Evolutionary conservation across 2,797 vertebrate species (phyloP).

Genomic region (Margarornis squamiger): DNA sequence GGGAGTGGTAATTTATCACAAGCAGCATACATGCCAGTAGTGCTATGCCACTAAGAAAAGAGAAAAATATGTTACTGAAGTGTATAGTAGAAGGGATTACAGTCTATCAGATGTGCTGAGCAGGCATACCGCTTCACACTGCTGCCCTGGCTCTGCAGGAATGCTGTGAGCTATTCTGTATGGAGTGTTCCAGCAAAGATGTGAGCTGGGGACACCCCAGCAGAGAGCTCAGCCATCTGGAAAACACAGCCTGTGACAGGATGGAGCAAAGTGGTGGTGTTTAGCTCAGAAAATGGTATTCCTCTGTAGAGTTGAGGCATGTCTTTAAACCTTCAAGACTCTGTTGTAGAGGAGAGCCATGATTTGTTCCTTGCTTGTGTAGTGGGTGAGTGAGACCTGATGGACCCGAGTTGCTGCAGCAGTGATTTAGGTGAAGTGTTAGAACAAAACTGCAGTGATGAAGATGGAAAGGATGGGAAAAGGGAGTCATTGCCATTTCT

Average conservation of each 20-base stretch:
- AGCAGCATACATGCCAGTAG: neutral
- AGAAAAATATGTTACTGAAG: neutral
- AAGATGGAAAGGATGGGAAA: neutral
- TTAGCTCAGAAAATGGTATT: neutral
- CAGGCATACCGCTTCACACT: neutral
- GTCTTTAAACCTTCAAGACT: neutral
- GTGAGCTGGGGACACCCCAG: neutral
- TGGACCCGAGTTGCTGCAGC: neutral
- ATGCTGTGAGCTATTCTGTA: neutral
- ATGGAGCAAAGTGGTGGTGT: neutral
- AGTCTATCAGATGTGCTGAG: neutral
- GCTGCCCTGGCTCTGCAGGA: neutral
- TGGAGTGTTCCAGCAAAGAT: accelerated
- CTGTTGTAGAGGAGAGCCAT: neutral
- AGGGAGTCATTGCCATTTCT: neutral
- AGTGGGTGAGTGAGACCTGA: neutral
- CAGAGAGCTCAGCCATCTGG: neutral
- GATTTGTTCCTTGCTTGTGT: neutral
- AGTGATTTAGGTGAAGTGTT: neutral
- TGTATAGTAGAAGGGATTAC: neutral
- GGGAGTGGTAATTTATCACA: neutral
- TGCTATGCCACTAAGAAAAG: neutral
- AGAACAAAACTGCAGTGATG: neutral
- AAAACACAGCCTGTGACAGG: neutral
- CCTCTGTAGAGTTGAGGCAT: neutral